Percentiles rank a stretch among this genome's conserved stretches.
These are phyloP conservation scores for Callorhinus ursinus DNA, from an alignment of 2,113 vertebrate genomes.

Conservation along the genomic window DNA sequence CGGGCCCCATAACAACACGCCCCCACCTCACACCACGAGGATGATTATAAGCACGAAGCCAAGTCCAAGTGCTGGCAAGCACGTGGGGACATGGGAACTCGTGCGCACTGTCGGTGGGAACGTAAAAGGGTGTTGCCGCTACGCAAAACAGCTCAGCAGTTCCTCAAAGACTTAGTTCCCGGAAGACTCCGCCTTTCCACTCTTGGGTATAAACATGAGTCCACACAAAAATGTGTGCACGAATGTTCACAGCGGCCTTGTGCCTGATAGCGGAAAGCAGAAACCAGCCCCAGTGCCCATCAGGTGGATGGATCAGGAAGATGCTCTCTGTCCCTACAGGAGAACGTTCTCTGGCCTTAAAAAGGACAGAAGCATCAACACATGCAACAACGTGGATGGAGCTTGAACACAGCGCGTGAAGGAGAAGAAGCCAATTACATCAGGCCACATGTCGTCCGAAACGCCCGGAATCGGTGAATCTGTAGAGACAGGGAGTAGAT, in stretches of 20 bases:
- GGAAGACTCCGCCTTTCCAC: accelerated
- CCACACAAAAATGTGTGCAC: accelerated
- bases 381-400: accelerated
- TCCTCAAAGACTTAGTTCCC: too few species aligned
- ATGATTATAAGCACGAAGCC: accelerated
- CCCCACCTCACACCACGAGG: accelerated
- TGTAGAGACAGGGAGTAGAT: accelerated
- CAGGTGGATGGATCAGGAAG: accelerated
- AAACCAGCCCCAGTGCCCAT: accelerated
- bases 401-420: accelerated
- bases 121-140: accelerated
- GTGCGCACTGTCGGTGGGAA: accelerated
- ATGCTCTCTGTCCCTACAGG: accelerated
- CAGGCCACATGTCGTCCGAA: accelerated
- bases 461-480: accelerated
- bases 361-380: accelerated
- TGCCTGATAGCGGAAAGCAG: accelerated
- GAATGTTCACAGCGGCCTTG: accelerated
- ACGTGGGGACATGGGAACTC: accelerated
- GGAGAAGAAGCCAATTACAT: accelerated
- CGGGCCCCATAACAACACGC: too few species aligned
- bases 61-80: accelerated
- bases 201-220: accelerated
- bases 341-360: too few species aligned
- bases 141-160: accelerated